Base-by-base conservation (phyloP, 2,113 vertebrate species). In the Atherinomorus stipes region DNA sequence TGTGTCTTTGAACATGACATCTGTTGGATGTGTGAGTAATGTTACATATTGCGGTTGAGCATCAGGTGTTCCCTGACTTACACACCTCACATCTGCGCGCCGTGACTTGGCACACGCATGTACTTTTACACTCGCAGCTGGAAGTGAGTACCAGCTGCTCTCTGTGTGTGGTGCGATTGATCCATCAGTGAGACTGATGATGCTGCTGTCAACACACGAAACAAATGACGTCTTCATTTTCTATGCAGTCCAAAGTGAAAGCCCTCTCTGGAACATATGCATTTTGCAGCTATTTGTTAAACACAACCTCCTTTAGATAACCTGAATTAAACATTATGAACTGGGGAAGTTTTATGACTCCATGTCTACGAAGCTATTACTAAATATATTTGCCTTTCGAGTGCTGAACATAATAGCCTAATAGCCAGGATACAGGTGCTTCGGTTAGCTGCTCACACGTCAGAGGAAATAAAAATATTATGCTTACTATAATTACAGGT, bases 381-480 rank as follows among this genome's bases (percentile, higher is more conserved):
- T 71, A 66, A 58, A 84, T 64, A 67, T 71, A 81, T 70, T 74
- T 76, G 51, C n/a, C 67, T 75, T 75, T 54, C 50, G 34, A 64
- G 31, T 28, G 11, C 21, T 45, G 56, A 40, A 64, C 66, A 68
- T 67, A 72, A 68, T 22, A 63, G 64, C 53, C 53, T 74, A 58
- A 71, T 78, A 22, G 23, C 73, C 90, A 92, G 90, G 88, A 92
- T 87, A 81, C 91, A 92, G 91, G 90, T 93, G 92, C 70, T 57
- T 49, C 18, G 34, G 69, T 78, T 77, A 50, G 47, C 28, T 8
- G 75, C 72, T 68, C 26, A 42, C 58, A 71, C 28, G 13, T 76
- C 23, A 57, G 75, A 61, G 80, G 82, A 83, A 85, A 89, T 82
- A 65, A 71, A 87, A 92, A 90, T 88, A 89, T 86, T 89, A 53